Conservation (phyloP, 2,113 vertebrate species). For the Struthidea cinerea region DNA sequence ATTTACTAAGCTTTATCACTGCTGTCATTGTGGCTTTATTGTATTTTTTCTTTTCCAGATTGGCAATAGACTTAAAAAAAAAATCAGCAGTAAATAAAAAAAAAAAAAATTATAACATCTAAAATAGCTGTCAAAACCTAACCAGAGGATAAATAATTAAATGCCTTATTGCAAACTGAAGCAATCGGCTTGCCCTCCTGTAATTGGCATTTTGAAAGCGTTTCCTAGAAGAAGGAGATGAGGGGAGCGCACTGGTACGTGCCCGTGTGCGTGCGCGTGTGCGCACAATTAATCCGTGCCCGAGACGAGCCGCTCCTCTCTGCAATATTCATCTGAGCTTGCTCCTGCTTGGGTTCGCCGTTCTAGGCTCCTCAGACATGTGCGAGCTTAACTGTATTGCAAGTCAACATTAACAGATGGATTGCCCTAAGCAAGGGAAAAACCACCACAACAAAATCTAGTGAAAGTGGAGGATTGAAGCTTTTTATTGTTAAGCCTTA, state of each 20-base stretch:
- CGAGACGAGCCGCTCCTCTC: neutral
- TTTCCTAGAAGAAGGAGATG: neutral
- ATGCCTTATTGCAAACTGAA: neutral
- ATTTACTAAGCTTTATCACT: conserved; percentile 42
- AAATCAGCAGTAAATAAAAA: neutral
- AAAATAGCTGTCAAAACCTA: neutral
- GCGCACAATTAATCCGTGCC: neutral
- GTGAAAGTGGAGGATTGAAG: conserved; percentile 61
- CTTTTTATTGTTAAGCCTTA: conserved; percentile 71
- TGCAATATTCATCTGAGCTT: neutral
- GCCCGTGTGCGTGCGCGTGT: neutral
- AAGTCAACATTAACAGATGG: conserved; percentile 74
- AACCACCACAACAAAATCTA: conserved; percentile 61
- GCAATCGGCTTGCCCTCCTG: neutral
- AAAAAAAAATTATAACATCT: neutral
- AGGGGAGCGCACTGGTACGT: neutral
- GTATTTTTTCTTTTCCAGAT: neutral
- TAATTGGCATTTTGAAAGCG: neutral
- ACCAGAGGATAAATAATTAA: conserved; percentile 25
- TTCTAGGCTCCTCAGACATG: neutral
- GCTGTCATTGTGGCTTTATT: conserved; percentile 9
- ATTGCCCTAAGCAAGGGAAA: conserved; percentile 74
- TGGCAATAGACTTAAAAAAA: neutral
- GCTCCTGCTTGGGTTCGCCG: neutral
- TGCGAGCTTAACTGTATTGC: neutral